These are phyloP conservation scores for Notiomystis cincta DNA, from an alignment of 2,113 vertebrate genomes.

Conservation along the genomic window DNA sequence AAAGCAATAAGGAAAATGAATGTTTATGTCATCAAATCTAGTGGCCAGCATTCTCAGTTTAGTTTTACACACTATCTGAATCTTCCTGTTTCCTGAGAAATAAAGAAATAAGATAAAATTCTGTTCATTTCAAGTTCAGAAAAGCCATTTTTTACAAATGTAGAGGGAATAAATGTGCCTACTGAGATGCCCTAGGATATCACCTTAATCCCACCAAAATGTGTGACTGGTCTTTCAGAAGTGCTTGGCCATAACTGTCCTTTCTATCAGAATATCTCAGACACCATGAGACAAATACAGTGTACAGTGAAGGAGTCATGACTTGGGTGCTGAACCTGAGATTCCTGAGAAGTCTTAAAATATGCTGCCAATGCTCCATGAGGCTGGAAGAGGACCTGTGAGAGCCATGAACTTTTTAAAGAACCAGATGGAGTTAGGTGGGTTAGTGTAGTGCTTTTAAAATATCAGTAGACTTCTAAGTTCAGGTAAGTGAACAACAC, in stretches of 20 bases:
- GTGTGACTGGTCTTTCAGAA: neutral
- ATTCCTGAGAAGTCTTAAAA: neutral
- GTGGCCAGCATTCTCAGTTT: neutral
- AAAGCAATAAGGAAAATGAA: neutral
- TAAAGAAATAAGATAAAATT: neutral
- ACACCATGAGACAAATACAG: neutral
- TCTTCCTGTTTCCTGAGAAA: neutral
- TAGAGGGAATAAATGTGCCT: neutral
- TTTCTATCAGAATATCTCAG: neutral
- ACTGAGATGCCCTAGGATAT: neutral
- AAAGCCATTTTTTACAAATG: neutral
- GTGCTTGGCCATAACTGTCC: neutral
- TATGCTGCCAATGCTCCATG: accelerated
- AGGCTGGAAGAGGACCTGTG: neutral
- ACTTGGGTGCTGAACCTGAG: neutral
- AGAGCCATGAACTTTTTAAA: neutral
- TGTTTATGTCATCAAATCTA: neutral
- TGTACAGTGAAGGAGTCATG: neutral
- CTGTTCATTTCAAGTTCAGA: neutral
- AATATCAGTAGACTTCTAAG: neutral
- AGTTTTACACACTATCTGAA: neutral
- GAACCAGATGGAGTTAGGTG: neutral
- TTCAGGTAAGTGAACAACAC: neutral
- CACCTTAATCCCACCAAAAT: neutral
- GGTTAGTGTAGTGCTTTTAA: neutral